Evolutionary conservation across 2,888 invertebrate genomes (phyloP).

Genomic region (Cosmopolites sordidus): DNA sequence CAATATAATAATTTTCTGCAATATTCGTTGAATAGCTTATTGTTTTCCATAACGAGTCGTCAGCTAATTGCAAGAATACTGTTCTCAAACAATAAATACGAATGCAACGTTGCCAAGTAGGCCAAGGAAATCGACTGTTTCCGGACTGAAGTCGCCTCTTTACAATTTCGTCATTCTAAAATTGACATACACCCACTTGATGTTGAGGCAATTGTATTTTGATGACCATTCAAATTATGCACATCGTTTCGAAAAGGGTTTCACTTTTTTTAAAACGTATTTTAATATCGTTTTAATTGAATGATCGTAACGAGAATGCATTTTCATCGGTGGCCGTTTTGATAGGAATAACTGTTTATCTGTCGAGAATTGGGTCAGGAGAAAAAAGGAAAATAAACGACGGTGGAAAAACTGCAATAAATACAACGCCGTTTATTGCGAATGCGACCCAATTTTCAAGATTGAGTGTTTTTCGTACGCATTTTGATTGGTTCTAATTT

Average conservation of each 20-base stretch:
- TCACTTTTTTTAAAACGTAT: too few relatives aligned
- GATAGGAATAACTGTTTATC: too few relatives aligned
- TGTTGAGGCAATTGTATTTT: too few relatives aligned
- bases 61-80: neutral
- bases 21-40: too few relatives aligned
- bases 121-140: conserved; percentile 19
- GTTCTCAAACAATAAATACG: too few relatives aligned
- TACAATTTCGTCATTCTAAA: too few relatives aligned
- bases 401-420: conserved; percentile 23
- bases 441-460: conserved; percentile 18
- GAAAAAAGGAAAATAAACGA: conserved; percentile 23
- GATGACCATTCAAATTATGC: too few relatives aligned
- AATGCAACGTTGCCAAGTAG: conserved; percentile 17
- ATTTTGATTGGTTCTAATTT: neutral
- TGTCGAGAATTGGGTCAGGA: conserved; percentile 17
- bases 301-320: too few relatives aligned
- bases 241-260: too few relatives aligned
- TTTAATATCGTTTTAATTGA: too few relatives aligned
- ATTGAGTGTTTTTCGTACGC: neutral
- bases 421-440: conserved; percentile 23
- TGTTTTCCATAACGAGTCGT: neutral
- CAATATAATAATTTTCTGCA: neutral
- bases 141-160: neutral
- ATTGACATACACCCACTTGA: too few relatives aligned
- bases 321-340: too few relatives aligned